Percentiles rank a stretch among this genome's conserved stretches.
Evolutionary conservation across 2,888 invertebrate species (phyloP).

Genomic region (Toxonevra muliebris): DNA sequence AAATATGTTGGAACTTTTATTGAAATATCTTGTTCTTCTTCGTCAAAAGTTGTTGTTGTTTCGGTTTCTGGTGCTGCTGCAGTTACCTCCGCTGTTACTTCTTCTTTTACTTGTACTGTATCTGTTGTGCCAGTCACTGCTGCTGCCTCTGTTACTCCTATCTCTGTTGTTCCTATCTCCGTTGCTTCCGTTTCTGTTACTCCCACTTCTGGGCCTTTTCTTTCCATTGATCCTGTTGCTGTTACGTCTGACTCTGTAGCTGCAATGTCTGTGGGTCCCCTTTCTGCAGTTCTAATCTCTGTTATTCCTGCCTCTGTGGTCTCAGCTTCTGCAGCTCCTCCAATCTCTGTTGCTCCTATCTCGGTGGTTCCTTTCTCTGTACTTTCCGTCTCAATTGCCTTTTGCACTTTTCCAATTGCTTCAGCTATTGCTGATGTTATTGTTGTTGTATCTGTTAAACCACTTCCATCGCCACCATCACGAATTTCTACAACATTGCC

Average conservation of each 20-base stretch:
- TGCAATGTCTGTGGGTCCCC: background rate
- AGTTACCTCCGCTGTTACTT: background rate
- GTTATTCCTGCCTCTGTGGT: slow-evolving; percentile 1
- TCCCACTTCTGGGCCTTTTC: no score
- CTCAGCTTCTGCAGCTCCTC: background rate
- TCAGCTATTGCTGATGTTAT: background rate
- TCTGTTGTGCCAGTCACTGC: no score
- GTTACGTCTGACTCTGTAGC: no score
- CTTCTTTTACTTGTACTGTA: no score
- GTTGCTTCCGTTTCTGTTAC: no score
- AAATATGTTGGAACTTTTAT: background rate
- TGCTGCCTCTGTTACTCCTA: no score
- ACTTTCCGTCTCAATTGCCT: slow-evolving; percentile 1
- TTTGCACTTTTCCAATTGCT: slow-evolving; percentile 10
- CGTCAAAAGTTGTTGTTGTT: background rate
- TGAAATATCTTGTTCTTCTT: background rate
- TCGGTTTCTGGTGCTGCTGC: background rate
- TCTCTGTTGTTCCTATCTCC: no score
- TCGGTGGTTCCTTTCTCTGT: background rate
- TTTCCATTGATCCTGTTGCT: no score
- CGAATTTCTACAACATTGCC: no score
- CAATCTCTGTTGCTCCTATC: slow-evolving; percentile 9
- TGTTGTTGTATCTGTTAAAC: background rate
- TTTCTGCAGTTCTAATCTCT: background rate
- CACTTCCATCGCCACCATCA: background rate